Evolutionary conservation across 1,140 invertebrate genomes (phyloP).

Genomic region (Calosoma granatense): DNA sequence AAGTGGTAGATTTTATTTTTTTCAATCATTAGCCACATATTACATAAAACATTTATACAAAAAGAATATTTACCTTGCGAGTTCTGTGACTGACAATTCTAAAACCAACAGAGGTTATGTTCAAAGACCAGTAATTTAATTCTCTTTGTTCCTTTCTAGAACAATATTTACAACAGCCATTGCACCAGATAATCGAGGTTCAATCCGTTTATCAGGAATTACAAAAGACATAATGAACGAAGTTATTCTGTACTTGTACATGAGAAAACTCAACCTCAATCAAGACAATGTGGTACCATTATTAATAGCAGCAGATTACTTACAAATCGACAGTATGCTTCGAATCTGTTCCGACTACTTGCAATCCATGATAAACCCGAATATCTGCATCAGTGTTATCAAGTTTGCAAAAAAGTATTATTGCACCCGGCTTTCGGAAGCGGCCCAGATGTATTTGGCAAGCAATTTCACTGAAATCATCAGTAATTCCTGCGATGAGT

Average conservation of each 20-base stretch:
- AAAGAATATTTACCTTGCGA: too few species aligned
- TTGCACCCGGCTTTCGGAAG: constrained; percentile 55
- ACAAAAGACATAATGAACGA: constrained; percentile 59
- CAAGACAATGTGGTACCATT: constrained; percentile 67
- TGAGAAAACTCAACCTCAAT: constrained; percentile 56
- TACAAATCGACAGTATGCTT: constrained; percentile 66
- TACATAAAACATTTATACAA: too few species aligned
- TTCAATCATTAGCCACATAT: too few species aligned
- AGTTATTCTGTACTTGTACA: constrained; percentile 74
- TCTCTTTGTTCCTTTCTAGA: constrained; percentile 49
- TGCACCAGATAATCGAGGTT: constrained; percentile 51
- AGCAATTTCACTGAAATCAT: constrained; percentile 61
- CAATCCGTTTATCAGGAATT: constrained; percentile 66
- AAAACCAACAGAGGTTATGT: too few species aligned
- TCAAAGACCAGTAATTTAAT: too few species aligned
- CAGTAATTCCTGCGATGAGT: constrained; percentile 58
- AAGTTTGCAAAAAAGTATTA: constrained; percentile 67
- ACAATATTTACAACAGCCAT: constrained; percentile 73
- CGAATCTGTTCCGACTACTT: constrained; percentile 70
- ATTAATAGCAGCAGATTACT: constrained; percentile 65
- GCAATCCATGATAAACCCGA: constrained; percentile 46
- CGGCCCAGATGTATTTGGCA: constrained; percentile 59
- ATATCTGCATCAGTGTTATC: constrained; percentile 74
- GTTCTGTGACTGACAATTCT: too few species aligned
- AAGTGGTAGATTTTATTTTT: too few species aligned